These are phyloP conservation scores for Elephas maximus DNA, from an alignment of 2,113 vertebrate species.

Conservation along the genomic window DNA sequence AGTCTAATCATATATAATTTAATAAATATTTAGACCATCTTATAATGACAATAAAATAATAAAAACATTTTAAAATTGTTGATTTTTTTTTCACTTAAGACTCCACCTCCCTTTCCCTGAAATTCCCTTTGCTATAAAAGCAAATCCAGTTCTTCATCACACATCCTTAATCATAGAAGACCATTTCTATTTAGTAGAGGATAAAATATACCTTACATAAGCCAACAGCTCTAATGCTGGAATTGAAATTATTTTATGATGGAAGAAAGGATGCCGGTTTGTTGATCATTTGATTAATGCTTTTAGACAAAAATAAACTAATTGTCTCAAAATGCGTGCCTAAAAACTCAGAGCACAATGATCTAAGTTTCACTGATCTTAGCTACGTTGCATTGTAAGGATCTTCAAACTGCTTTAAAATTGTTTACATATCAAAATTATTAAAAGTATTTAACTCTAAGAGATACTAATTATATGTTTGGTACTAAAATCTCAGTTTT, in stretches of 20 bases:
- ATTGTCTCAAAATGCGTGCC: background rate
- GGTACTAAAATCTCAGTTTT: constrained; percentile 73
- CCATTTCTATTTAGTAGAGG: constrained; percentile 58
- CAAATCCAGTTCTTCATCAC: constrained; percentile 38
- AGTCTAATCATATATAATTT: background rate
- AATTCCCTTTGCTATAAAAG: constrained; percentile 49
- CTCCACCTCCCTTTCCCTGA: background rate
- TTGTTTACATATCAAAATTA: constrained; percentile 63
- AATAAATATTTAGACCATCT: background rate
- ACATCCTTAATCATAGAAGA: constrained; percentile 60
- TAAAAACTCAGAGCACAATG: background rate
- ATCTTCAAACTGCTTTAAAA: constrained; percentile 37
- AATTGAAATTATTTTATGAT: constrained; percentile 43
- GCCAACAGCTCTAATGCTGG: constrained; percentile 11
- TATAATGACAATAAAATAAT: background rate
- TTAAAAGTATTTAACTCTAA: constrained; percentile 64
- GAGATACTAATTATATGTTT: constrained; percentile 70
- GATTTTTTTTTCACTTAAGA: background rate
- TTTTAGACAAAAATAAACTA: constrained; percentile 52
- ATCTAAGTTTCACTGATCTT: background rate
- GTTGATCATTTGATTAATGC: background rate
- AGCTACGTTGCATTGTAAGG: constrained; percentile 19
- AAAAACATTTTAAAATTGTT: background rate
- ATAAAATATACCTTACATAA: background rate
- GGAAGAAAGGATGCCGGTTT: background rate